A percentile compares a stretch with the other conserved stretches of the same genome.
phyloP scores from a whole-genome alignment of 1,140 invertebrate genomes.

The Onthophagus taurus region DNA sequence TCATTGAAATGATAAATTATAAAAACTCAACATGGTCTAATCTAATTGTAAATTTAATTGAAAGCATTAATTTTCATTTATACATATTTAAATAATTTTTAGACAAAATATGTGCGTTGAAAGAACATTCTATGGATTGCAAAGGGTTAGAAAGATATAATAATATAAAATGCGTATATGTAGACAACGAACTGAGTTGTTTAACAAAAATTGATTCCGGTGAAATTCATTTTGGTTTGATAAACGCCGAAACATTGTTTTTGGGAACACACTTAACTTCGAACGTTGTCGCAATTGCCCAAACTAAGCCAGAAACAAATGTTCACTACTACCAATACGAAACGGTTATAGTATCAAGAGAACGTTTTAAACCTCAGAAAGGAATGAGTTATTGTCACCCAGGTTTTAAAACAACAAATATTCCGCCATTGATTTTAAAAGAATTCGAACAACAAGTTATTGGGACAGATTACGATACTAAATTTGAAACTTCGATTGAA shows the following conservation, averaged over 20 bases:
- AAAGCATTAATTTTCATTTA: too few relatives aligned
- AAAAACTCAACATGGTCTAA: too few relatives aligned
- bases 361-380: constrained; percentile 39
- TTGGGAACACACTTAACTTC: constrained; percentile 9
- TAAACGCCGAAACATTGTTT: constrained; percentile 22
- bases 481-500: constrained; percentile 40
- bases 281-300: constrained; percentile 18
- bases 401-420: constrained; percentile 45
- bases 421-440: constrained; percentile 49
- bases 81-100: too few relatives aligned
- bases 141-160: constrained; percentile 1
- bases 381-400: constrained; percentile 51
- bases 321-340: constrained; percentile 1
- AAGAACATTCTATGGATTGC: too few relatives aligned
- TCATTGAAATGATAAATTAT: too few relatives aligned
- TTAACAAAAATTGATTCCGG: constrained; percentile 21
- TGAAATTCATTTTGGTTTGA: constrained; percentile 16
- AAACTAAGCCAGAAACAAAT: constrained; percentile 16
- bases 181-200: constrained; percentile 13
- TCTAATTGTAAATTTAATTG: too few relatives aligned
- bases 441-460: constrained; percentile 44
- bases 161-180: constrained; percentile 5
- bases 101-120: too few relatives aligned
- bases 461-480: constrained; percentile 6
- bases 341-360: constrained; percentile 11